Base-by-base conservation (phyloP, 2,113 vertebrate genomes). In the Lasiurus borealis region DNA sequence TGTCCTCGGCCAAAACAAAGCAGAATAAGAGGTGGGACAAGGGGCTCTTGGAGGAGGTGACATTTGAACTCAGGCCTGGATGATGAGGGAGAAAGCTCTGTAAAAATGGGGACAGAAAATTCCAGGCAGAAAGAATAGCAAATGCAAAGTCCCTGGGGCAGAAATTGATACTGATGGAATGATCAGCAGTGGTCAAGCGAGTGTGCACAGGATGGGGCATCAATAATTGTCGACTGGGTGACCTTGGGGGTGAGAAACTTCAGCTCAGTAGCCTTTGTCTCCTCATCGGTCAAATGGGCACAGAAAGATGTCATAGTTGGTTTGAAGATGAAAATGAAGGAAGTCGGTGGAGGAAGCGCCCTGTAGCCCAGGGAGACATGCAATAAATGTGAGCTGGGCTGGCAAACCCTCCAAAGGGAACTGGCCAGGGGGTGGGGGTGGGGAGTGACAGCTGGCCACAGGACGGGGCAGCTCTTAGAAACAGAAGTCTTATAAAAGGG, bases 121-220 rank as follows among this genome's bases (percentile, higher is more conserved):
- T 71, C 29, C 21, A 34, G 80, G 71, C 34, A 68, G 77, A n/a
- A 46, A 73, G 48, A 40, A 36, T 6, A 34, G 50, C 31, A 92
- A 34, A 50, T 40, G 68, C 76, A 75, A 95, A 71, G 84, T 59
- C 57, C 91, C 86, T 69, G 68, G 36, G 85, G 86, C 21, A 82
- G 81, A 91, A 88, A 81, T 0, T 18, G 69, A 78, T 23, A 12
- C 2, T 54, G 54, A 83, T 16, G 13, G 69, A 54, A 21, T 23
- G 48, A 15, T 48, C n/a, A 46, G 23, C 46, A 40, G 0, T 2
- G 31, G 69, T 75, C 34, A 29, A 23, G 19, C 7, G 72, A 59
- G 46, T 44, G 23, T 52, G 13, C 52, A 48, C 36, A 66, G 80
- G 23, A 68, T 1, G 6, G 27, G 68, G 34, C 12, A 3, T 34